These are phyloP conservation scores for Drosophila malerkotliana DNA, from an alignment of 1,140 invertebrate species.

Conservation along the genomic window DNA sequence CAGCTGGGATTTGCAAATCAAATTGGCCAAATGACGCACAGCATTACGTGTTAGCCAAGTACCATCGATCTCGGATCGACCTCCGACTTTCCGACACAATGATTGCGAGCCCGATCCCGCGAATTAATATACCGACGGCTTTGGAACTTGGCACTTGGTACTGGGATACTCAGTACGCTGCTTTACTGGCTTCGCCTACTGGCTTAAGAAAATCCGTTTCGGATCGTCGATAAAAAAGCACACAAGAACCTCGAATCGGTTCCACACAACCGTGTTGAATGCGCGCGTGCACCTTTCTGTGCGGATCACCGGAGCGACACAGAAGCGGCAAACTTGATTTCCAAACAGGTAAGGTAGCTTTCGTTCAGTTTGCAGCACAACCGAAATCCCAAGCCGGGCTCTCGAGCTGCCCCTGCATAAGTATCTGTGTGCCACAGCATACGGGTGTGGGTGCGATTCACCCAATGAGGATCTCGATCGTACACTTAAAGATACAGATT, in stretches of 20 bases:
- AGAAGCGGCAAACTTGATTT: constrained; percentile 81
- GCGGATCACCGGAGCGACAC: constrained; percentile 79
- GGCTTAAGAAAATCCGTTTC: constrained; percentile 62
- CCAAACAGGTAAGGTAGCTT: constrained; percentile 80
- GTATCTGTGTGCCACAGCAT: constrained; percentile 7
- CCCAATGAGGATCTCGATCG: constrained; percentile 60
- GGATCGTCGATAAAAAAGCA: constrained; percentile 40
- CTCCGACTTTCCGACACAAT: background rate
- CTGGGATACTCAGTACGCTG: background rate
- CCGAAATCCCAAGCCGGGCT: constrained; percentile 37
- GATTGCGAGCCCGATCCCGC: background rate
- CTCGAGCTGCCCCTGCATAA: constrained; percentile 1
- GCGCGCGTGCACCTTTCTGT: constrained; percentile 81
- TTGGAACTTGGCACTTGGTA: constrained; percentile 11
- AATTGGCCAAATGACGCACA: constrained; percentile 60
- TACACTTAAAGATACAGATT: constrained; percentile 38
- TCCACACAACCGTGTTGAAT: constrained; percentile 78
- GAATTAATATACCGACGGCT: constrained; percentile 62
- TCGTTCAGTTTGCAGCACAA: constrained; percentile 70
- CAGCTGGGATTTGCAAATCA: constrained; percentile 66
- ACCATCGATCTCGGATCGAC: constrained; percentile 23
- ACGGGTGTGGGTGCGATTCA: constrained; percentile 15
- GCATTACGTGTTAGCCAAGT: constrained; percentile 20
- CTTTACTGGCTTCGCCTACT: constrained; percentile 29
- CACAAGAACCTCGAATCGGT: constrained; percentile 49